Percentiles rank a stretch among this genome's conserved stretches.
These are phyloP conservation scores for Cotesia typhae DNA, from an alignment of 1,140 invertebrate genomes.

Conservation along the genomic window DNA sequence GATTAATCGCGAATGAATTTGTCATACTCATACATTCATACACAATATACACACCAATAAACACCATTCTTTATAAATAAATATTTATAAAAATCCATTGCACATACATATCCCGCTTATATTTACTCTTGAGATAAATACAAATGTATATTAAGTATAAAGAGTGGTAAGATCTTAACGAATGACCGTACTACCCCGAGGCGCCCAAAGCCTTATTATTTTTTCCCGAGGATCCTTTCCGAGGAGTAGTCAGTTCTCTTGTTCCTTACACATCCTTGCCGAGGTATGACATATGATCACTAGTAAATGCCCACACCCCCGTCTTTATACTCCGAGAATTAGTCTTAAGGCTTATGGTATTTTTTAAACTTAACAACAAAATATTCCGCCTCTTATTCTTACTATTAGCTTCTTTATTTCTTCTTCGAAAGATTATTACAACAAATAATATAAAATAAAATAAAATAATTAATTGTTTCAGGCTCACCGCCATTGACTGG, in stretches of 20 bases:
- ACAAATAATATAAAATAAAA: slow-evolving; percentile 25
- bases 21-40: slow-evolving; percentile 39
- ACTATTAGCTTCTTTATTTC: slow-evolving; percentile 10
- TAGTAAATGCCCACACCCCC: slow-evolving; percentile 35
- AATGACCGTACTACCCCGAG: slow-evolving; percentile 17
- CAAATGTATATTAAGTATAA: background rate
- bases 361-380: slow-evolving; percentile 5
- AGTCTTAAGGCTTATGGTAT: background rate
- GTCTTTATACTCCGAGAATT: slow-evolving; percentile 8
- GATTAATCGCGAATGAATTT: slow-evolving; percentile 42
- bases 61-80: too few species aligned
- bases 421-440: slow-evolving; percentile 26
- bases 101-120: too few species aligned
- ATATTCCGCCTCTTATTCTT: background rate
- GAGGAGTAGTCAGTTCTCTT: background rate
- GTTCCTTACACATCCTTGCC: slow-evolving; percentile 29
- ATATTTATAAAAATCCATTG: too few species aligned
- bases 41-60: background rate
- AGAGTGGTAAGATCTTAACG: slow-evolving; percentile 10
- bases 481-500: slow-evolving; percentile 89
- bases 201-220: background rate
- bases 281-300: slow-evolving; percentile 32
- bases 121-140: too few species aligned
- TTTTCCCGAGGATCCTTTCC: background rate
- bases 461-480: slow-evolving; percentile 62